Evolutionary conservation across 30 jellyfish, hydroid and myxozoan species (phyloP).

Genomic region (Aurelia sp.): DNA sequence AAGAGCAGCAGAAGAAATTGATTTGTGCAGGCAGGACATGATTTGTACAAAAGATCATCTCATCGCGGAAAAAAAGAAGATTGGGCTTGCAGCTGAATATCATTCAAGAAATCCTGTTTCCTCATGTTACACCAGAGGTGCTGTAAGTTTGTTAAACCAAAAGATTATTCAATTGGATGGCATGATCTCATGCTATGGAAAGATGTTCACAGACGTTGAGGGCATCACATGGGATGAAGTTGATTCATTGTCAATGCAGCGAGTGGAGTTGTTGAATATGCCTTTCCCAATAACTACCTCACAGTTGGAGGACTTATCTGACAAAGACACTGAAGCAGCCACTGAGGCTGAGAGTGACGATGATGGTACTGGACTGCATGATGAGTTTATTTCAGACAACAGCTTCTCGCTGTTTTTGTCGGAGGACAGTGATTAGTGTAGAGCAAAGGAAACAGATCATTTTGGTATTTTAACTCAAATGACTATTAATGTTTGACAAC

Average conservation of each 20-base stretch:
- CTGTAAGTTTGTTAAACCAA: conserved; percentile 10
- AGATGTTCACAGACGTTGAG: background rate
- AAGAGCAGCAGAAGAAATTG: conserved; percentile 43
- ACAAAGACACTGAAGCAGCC: too few species aligned
- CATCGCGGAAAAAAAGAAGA: conserved; percentile 9
- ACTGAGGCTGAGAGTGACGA: too few species aligned
- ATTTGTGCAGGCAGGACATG: conserved; percentile 32
- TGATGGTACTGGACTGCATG: too few species aligned
- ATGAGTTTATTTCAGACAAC: too few species aligned
- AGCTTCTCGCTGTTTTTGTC: too few species aligned
- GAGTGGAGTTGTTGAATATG: too few species aligned
- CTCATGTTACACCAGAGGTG: conserved; percentile 10
- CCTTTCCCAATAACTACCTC: too few species aligned
- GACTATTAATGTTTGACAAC: too few species aligned
- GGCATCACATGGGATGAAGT: conserved; percentile 17
- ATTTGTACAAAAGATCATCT: conserved; percentile 12
- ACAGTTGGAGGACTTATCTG: too few species aligned
- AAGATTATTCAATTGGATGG: background rate
- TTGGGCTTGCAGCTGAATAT: background rate
- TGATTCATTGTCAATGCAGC: conserved; percentile 3
- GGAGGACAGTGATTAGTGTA: too few species aligned
- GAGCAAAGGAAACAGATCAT: too few species aligned
- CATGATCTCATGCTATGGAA: background rate
- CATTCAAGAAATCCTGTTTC: background rate
- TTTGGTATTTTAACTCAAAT: too few species aligned